phyloP scores from a whole-genome alignment of 2,888 invertebrate species.

The Auanema sp. region DNA sequence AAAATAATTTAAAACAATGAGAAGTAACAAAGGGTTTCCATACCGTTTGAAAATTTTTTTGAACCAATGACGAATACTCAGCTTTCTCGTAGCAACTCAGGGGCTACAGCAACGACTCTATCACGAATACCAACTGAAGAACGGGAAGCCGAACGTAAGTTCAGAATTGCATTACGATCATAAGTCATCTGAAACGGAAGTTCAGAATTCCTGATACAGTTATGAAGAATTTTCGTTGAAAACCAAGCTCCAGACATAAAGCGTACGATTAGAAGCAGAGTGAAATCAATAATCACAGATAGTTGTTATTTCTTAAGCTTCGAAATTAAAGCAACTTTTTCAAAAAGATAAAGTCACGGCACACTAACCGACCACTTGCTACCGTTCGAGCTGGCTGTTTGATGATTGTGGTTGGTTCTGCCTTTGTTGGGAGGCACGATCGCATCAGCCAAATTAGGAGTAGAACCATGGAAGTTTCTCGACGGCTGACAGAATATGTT shows the following conservation, averaged over 20 bases:
- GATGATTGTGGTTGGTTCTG: constrained; percentile 13
- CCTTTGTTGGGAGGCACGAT: constrained; percentile 22
- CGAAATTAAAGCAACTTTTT: background rate
- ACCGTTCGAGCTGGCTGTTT: background rate
- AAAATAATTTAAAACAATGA: too few relatives aligned
- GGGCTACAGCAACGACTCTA: constrained; percentile 16
- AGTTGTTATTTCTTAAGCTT: background rate
- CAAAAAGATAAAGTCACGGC: constrained; percentile 11
- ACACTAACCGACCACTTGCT: constrained; percentile 25
- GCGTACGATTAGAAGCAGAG: too few relatives aligned
- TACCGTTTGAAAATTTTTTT: background rate
- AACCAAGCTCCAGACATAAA: too few relatives aligned
- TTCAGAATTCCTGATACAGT: background rate
- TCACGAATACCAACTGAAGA: background rate
- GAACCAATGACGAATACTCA: constrained; percentile 1
- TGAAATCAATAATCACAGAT: too few relatives aligned
- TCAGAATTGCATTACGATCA: background rate
- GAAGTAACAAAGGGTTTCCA: too few relatives aligned
- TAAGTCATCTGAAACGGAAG: constrained; percentile 1
- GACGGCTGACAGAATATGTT: too few relatives aligned
- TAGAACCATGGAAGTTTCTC: constrained; percentile 38
- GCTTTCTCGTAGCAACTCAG: constrained; percentile 17
- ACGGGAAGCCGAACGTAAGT: background rate
- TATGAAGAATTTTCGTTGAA: background rate
- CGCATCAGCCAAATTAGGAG: constrained; percentile 38